Base-by-base conservation (phyloP, 2,888 invertebrate species). In the Heterodera filipjevi region DNA sequence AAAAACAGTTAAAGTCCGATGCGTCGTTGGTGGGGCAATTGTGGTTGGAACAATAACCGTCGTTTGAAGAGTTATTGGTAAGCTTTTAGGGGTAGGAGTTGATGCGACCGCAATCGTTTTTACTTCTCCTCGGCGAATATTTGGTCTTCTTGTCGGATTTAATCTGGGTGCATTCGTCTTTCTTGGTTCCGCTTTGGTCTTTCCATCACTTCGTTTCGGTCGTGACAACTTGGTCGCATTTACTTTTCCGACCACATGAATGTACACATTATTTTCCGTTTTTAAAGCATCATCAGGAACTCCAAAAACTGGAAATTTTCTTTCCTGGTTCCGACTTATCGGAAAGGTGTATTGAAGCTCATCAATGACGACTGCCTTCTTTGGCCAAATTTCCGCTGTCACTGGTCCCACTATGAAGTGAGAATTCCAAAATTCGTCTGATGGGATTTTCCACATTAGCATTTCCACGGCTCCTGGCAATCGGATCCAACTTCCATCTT, bases 401-500 rank as follows among this genome's bases (percentile, higher is more conserved):
- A 68, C 68, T 0, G 22, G 22, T 14, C 68, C 68, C 16, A 68
- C 22, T 22, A 19, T 22, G 35, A 68, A 68, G 35, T 68, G 68
- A 3, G 68, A 35, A 22, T 68, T 2, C 68, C 68, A 68, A 22
- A 35, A 68, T 35, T 33, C 35, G 14, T 33, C 33, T 3, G 33
- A 33, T 22, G 68, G 68, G 5, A 68, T 68, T 68, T 22, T 2
- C 70, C 70, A 70, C 70, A 70, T 70, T 6, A 70, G 44, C n/a
- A 70, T 22, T 27, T 70, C 70, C 8, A 16, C n/a, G 3, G 19
- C n/a, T 16, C 70, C 33, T 22, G 70, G n/a, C 39, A 33, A 22
- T 27, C 70, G 27, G 27, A 70, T 8, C 35, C 33, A 22, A 6
- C 70, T 35, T 68, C 39, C 16, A 22, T 68, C 39, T 6, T 39